Evolutionary conservation across 2,113 vertebrate genomes (phyloP), one percentile per base, ranked within the genome.

Genomic region (Delphinus delphis): DNA sequence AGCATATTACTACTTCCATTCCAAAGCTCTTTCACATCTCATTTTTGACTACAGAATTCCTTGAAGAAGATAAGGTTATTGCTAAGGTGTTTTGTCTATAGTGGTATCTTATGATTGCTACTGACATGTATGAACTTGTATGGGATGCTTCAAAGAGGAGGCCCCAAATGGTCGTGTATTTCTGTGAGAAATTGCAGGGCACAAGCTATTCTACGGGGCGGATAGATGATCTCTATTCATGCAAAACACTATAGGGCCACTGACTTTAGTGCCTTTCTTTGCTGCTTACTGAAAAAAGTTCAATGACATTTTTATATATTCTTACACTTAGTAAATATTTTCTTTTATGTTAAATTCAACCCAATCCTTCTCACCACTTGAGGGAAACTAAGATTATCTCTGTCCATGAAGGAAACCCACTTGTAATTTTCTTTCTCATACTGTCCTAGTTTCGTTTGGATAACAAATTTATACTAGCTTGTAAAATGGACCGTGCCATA

Each of bases 371-470:
- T 60, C 6, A 53, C 3, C 8, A 50, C 58, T 86, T 58, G 20
- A 47, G 41, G 7, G n/a, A 67, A 86, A 60, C 50, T 73, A 68
- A 74, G 25, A 58, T 67, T 67, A 73, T 60, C 47, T 89, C 44
- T 89, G 14, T 81, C 33, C 25, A 70, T 65, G n/a, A 80, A 73
- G 20, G 55, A 84, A 92, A 47, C 47, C 38, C 36, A 60, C 31
- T 60, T 85, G 12, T 84, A 92, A 84, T 88, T 96, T 76, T 92
- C 41, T 90, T 79, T 96, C 92, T 93, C 33, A 58, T 83, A 71
- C 15, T 50, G 55, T 85, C 47, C 8, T 88, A 33, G 23, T 63
- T 95, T 88, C 23, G 12, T 79, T 83, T 88, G 76, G 36, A 28
- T 44, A 31, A 74, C 8, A 87, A 68, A 90, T 17, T 81, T 53